phyloP scores from a whole-genome alignment of 2,888 invertebrate genomes.

The Acanthosepion esculentum region DNA sequence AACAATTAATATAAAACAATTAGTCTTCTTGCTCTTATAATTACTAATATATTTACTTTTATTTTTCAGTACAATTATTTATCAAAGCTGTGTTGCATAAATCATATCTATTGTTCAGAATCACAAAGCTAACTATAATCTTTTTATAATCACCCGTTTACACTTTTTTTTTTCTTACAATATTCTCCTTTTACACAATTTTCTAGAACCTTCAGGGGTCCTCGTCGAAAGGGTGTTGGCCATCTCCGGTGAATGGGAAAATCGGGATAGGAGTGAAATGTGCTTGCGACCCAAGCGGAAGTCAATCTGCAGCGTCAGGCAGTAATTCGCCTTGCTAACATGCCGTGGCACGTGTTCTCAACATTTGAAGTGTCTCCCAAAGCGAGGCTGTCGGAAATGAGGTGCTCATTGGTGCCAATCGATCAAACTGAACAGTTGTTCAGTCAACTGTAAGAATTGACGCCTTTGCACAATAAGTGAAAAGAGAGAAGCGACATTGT shows the following conservation, averaged over 20 bases:
- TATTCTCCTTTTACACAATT: neutral
- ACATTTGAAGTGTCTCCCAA: constrained; percentile 38
- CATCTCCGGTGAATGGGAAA: neutral
- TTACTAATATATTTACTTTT: neutral
- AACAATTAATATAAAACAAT: too few species aligned
- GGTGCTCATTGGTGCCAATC: constrained; percentile 18
- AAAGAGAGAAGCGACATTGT: neutral
- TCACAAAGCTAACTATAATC: constrained; percentile 13
- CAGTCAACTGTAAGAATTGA: constrained; percentile 22
- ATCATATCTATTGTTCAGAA: neutral
- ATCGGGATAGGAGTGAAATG: constrained; percentile 35
- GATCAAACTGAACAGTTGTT: neutral
- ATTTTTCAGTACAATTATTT: neutral
- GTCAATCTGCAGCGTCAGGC: constrained; percentile 38
- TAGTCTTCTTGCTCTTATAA: too few species aligned
- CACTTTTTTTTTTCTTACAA: neutral
- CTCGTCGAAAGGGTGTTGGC: neutral
- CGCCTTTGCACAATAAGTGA: constrained; percentile 2
- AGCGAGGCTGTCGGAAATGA: constrained; percentile 38
- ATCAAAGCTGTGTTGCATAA: neutral
- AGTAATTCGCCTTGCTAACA: constrained; percentile 45
- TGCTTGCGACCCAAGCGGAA: constrained; percentile 38
- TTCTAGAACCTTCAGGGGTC: neutral
- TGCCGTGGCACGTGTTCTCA: constrained; percentile 42
- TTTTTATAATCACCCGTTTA: neutral